Conservation (phyloP, 1,140 invertebrate genomes). For the Lethocerus indicus region DNA sequence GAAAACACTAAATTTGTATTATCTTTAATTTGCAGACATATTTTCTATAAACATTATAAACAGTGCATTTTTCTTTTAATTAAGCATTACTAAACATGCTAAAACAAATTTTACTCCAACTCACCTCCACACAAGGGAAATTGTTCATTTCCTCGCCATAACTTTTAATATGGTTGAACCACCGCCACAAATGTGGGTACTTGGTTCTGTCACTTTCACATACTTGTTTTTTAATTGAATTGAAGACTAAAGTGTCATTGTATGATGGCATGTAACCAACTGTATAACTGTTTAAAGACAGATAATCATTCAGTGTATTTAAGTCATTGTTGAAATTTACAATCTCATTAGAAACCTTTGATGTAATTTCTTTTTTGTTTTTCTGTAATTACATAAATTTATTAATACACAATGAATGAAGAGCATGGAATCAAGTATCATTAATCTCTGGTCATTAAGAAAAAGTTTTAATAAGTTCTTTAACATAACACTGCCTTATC, state of each 20-base stretch:
- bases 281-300: slow-evolving; percentile 21
- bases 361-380: neutral
- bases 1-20: too few species aligned
- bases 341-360: neutral
- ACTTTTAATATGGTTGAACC: slow-evolving; percentile 21
- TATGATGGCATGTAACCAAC: slow-evolving; percentile 18
- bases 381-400: slow-evolving; percentile 3
- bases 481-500: too few species aligned
- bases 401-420: neutral
- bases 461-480: too few species aligned
- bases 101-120: too few species aligned
- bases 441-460: too few species aligned
- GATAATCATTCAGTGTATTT: slow-evolving; percentile 17
- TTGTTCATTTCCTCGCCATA: slow-evolving; percentile 1
- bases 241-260: slow-evolving; percentile 16
- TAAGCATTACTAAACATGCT: too few species aligned
- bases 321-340: slow-evolving; percentile 3
- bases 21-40: too few species aligned
- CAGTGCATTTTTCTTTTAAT: too few species aligned
- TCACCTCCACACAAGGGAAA: too few species aligned
- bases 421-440: neutral
- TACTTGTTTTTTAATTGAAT: slow-evolving; percentile 3
- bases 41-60: too few species aligned
- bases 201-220: slow-evolving; percentile 1
- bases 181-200: slow-evolving; percentile 20